Evolutionary conservation across 2,113 vertebrate genomes (phyloP).

Genomic region (Grus americana): DNA sequence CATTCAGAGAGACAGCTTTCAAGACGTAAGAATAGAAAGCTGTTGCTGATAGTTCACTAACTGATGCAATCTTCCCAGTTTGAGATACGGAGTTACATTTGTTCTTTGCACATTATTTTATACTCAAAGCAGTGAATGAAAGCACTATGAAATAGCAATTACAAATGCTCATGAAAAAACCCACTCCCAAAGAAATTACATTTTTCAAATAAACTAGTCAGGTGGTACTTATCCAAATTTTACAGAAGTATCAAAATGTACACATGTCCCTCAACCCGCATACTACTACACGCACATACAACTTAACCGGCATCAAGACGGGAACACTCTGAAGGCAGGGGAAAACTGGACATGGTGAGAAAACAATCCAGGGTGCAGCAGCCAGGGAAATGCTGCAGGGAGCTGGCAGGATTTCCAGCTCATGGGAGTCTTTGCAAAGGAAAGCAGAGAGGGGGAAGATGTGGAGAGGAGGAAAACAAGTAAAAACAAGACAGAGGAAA

Average conservation of each 20-base stretch:
- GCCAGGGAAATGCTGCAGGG: not conserved
- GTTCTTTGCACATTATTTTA: not conserved
- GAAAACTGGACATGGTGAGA: not conserved
- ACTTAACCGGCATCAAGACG: not conserved
- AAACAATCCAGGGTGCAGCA: not conserved
- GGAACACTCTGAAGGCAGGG: not conserved
- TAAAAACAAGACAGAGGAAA: not conserved
- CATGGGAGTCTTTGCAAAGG: not conserved
- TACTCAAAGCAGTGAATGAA: not conserved
- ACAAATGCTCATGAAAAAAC: not conserved
- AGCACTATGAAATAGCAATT: not conserved
- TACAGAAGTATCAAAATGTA: not conserved
- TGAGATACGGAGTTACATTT: conserved; percentile 16
- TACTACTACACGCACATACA: not conserved
- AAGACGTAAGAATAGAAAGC: not conserved
- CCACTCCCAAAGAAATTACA: not conserved
- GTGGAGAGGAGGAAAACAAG: not conserved
- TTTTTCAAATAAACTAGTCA: not conserved
- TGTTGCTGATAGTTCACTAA: not conserved
- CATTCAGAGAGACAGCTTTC: not conserved
- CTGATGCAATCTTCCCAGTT: conserved; percentile 12
- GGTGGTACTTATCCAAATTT: not conserved
- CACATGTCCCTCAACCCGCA: accelerated
- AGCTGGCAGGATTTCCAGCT: not conserved
- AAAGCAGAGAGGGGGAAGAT: not conserved